These are phyloP conservation scores for Recurvirostra avosetta DNA, from an alignment of 2,113 vertebrate genomes.

Conservation along the genomic window DNA sequence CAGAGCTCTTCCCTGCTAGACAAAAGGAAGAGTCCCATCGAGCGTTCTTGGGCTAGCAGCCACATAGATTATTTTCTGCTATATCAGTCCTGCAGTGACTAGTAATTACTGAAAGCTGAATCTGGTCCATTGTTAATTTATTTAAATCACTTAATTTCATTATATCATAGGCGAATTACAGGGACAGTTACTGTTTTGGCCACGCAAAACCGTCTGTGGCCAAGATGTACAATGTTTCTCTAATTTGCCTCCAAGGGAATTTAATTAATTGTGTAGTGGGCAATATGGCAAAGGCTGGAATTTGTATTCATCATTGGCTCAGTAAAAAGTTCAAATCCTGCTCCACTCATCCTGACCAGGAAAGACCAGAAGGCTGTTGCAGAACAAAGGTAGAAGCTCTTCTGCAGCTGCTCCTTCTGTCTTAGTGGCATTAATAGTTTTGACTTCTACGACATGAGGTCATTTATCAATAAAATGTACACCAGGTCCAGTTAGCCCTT, in stretches of 20 bases:
- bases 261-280: slow-evolving; percentile 30
- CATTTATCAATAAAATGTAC: background rate
- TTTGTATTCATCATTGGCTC: slow-evolving; percentile 10
- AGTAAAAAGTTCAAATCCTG: slow-evolving; percentile 9
- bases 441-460: background rate
- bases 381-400: background rate
- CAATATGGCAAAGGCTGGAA: background rate
- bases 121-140: slow-evolving; percentile 20
- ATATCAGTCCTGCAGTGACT: background rate
- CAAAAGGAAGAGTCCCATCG: background rate
- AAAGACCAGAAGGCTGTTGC: background rate
- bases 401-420: background rate
- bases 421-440: background rate
- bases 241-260: slow-evolving; percentile 42
- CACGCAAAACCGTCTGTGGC: background rate
- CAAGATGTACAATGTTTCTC: slow-evolving; percentile 5
- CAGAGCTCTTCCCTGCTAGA: background rate
- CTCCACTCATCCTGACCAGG: background rate
- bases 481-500: background rate
- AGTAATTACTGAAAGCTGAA: slow-evolving; percentile 48
- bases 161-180: slow-evolving; percentile 40
- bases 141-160: slow-evolving; percentile 63
- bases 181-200: slow-evolving; percentile 18
- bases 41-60: slow-evolving; percentile 28
- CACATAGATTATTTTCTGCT: slow-evolving; percentile 24